These are phyloP conservation scores for Fulmarus glacialis DNA, from an alignment of 2,113 vertebrate genomes.

Conservation along the genomic window DNA sequence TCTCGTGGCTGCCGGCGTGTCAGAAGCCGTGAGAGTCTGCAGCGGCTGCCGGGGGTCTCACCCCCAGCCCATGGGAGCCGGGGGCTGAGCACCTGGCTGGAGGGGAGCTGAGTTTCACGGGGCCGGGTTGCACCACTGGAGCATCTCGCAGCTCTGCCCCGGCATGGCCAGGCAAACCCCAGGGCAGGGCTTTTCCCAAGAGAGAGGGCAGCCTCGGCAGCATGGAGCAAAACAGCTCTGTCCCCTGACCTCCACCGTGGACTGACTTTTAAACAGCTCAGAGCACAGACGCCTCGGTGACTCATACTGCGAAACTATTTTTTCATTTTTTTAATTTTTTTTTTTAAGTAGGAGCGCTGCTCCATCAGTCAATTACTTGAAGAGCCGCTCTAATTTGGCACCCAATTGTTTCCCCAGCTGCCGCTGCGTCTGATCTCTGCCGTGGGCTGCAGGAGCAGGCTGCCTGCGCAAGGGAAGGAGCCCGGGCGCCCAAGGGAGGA, in stretches of 20 bases:
- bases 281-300: neutral
- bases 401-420: slow-evolving; percentile 78
- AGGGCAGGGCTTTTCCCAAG: neutral
- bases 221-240: neutral
- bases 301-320: neutral
- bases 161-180: fast-evolving
- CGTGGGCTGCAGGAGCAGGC: slow-evolving; percentile 46
- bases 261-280: slow-evolving; percentile 5
- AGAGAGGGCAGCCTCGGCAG: neutral
- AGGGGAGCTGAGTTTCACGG: neutral
- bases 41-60: neutral
- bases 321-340: neutral
- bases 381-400: slow-evolving; percentile 54
- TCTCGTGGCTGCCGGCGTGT: neutral
- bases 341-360: neutral
- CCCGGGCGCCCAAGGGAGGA: slow-evolving; percentile 1
- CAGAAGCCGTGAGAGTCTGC: neutral
- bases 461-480: slow-evolving; percentile 44
- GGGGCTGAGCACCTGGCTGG: fast-evolving
- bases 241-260: neutral
- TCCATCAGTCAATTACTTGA: slow-evolving; percentile 64
- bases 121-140: neutral
- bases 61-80: fast-evolving
- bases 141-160: neutral
- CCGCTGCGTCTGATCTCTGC: slow-evolving; percentile 1